Percentiles rank a stretch among this genome's conserved stretches.
These are phyloP conservation scores for Eupithecia pulchellata DNA, from an alignment of 2,888 invertebrate genomes.

Conservation along the genomic window DNA sequence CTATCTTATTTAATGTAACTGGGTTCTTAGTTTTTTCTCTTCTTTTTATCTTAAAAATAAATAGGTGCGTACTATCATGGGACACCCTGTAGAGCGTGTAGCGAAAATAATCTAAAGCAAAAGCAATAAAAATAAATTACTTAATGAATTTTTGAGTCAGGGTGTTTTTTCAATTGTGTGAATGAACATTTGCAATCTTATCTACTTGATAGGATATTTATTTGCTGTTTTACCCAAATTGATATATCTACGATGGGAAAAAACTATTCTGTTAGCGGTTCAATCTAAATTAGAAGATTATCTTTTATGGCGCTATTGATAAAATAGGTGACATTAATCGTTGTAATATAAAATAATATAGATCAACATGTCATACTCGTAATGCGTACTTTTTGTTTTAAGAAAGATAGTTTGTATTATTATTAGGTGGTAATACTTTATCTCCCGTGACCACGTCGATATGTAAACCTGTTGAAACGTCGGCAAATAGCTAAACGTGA, in stretches of 20 bases:
- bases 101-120: conserved; percentile 33
- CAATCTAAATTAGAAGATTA: conserved; percentile 4
- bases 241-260: conserved; percentile 7
- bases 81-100: conserved; percentile 33
- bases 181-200: conserved; percentile 70
- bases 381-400: no score
- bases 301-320: background rate
- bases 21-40: no score
- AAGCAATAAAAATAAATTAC: conserved; percentile 60
- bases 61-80: background rate
- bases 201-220: conserved; percentile 62
- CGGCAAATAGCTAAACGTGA: no score
- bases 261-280: conserved; percentile 5
- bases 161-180: conserved; percentile 69
- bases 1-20: no score
- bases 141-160: conserved; percentile 53
- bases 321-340: background rate
- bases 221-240: conserved; percentile 47
- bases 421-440: no score
- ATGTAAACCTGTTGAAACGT: no score
- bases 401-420: background rate
- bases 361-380: no score
- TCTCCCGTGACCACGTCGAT: no score
- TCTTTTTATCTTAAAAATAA: no score
- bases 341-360: background rate